phyloP scores from a whole-genome alignment of 2,888 invertebrate genomes.

The Stomorhina lunata region DNA sequence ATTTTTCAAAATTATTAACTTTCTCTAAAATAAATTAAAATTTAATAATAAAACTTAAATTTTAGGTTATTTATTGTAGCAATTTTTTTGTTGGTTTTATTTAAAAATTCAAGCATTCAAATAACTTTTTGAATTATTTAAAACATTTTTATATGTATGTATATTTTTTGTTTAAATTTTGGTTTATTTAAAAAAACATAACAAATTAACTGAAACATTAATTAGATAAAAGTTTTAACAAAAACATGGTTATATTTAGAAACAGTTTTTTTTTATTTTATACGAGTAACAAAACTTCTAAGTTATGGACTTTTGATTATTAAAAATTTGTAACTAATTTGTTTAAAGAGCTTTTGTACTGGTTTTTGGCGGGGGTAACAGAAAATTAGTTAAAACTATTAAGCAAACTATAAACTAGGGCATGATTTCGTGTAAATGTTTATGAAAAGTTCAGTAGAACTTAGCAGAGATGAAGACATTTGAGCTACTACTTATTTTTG shows the following conservation, averaged over 20 bases:
- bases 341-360: not conserved
- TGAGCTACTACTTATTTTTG: not conserved
- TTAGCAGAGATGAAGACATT: not conserved
- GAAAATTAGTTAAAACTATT: not conserved
- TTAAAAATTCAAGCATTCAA: conserved; percentile 61
- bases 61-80: conserved; percentile 48
- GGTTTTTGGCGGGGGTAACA: not conserved
- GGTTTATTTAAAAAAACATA: conserved; percentile 53
- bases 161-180: conserved; percentile 19
- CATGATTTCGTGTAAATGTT: not conserved
- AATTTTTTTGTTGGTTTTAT: conserved; percentile 34
- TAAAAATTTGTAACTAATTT: conserved; percentile 13
- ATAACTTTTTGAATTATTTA: conserved; percentile 59
- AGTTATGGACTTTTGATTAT: not conserved
- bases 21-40: not conserved
- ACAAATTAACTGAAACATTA: conserved; percentile 57
- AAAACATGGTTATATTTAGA: conserved; percentile 54
- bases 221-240: conserved; percentile 49
- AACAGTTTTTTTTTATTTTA: conserved; percentile 40
- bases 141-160: conserved; percentile 29
- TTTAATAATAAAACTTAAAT: conserved; percentile 33
- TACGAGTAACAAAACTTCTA: conserved; percentile 62
- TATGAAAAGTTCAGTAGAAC: not conserved
- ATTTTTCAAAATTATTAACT: conserved; percentile 35
- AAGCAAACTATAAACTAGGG: conserved; percentile 1